A percentile compares a stretch with the other conserved stretches of the same genome.
Evolutionary conservation across 2,113 vertebrate genomes (phyloP).

Genomic region (Craseonycteris thonglongyai): DNA sequence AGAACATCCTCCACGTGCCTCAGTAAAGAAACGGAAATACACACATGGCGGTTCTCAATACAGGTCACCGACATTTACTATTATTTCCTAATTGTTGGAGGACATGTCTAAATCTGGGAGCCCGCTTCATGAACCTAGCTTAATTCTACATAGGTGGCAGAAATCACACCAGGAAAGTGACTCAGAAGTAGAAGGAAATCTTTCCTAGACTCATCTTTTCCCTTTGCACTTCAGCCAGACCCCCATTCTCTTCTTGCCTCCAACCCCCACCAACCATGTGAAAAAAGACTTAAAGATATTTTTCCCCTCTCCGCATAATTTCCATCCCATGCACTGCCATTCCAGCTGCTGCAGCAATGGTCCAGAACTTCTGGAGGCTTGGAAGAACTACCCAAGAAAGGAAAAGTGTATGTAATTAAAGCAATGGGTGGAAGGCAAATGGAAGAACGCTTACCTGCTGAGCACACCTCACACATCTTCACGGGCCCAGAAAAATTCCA

Average conservation of each 20-base stretch:
- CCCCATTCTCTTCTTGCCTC: neutral
- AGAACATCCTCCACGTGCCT: neutral
- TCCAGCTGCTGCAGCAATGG: neutral
- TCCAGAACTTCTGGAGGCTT: conserved; percentile 30
- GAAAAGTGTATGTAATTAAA: conserved; percentile 32
- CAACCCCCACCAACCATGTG: neutral
- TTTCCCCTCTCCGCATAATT: neutral
- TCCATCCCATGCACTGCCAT: neutral
- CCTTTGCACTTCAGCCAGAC: neutral
- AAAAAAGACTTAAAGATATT: neutral
- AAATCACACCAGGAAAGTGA: neutral
- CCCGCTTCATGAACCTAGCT: neutral
- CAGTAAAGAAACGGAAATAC: neutral
- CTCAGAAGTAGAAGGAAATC: neutral
- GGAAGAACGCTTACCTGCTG: neutral
- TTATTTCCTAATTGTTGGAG: neutral
- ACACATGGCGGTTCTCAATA: neutral
- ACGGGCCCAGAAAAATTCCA: conserved; percentile 36
- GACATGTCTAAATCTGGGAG: neutral
- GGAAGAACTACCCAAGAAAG: neutral
- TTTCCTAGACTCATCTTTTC: neutral
- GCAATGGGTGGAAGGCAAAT: conserved; percentile 19
- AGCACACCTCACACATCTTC: conserved; percentile 41
- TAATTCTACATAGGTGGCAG: neutral
- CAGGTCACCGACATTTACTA: neutral